Evolutionary conservation across 2,797 vertebrate genomes (phyloP).

Genomic region (Tragopan temminckii): DNA sequence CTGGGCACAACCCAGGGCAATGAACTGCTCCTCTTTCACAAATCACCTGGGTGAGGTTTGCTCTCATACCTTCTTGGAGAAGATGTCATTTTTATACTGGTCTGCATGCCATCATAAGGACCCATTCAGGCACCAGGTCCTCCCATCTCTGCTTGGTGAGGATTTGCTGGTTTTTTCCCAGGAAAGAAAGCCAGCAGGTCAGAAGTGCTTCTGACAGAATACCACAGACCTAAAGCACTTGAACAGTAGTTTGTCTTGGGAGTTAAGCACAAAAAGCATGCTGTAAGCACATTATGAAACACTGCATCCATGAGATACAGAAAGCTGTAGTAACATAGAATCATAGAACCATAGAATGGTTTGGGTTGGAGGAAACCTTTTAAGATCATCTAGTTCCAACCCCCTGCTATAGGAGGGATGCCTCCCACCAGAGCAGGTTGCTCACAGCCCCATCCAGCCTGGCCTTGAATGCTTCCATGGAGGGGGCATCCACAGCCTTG

Average conservation of each 20-base stretch:
- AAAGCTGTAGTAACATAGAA: not conserved
- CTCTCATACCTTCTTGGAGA: not conserved
- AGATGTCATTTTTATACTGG: not conserved
- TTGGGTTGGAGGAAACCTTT: too few relatives aligned
- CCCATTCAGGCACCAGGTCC: not conserved
- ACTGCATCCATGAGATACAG: not conserved
- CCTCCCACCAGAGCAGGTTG: too few relatives aligned
- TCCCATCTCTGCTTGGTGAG: not conserved
- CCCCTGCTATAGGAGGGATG: too few relatives aligned
- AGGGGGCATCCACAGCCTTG: too few relatives aligned
- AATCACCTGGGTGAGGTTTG: not conserved
- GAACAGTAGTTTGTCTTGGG: not conserved
- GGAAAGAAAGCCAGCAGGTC: not conserved
- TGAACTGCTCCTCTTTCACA: accelerated
- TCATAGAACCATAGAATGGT: too few relatives aligned
- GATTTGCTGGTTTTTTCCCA: not conserved
- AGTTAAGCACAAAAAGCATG: not conserved
- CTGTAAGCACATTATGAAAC: not conserved
- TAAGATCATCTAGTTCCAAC: too few relatives aligned
- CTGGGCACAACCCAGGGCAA: not conserved
- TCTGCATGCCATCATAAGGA: not conserved
- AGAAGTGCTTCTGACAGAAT: not conserved
- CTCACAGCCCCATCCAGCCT: too few relatives aligned
- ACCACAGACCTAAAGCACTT: not conserved
- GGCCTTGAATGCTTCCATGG: too few relatives aligned